These are phyloP conservation scores for Drosophila melanosoma DNA, from an alignment of 2,888 invertebrate species.

Conservation along the genomic window DNA sequence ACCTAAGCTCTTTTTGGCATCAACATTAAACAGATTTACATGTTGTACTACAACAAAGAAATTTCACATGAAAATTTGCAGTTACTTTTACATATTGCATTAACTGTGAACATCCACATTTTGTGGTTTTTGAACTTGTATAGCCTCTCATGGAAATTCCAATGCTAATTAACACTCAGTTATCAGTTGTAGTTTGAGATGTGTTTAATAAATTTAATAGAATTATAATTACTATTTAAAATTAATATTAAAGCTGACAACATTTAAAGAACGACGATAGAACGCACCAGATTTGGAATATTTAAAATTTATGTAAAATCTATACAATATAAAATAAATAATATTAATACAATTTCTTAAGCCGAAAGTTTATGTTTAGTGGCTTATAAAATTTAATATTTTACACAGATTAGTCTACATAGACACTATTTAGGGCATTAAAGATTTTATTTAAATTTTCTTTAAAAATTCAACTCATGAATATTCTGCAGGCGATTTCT, in stretches of 20 bases:
- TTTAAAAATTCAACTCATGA: not conserved
- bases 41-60: conserved; percentile 31
- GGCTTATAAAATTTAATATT: too few relatives aligned
- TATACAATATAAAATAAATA: not conserved
- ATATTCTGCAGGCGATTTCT: not conserved
- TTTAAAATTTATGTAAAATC: not conserved
- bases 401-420: too few relatives aligned
- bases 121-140: conserved; percentile 7
- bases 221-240: not conserved
- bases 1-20: conserved; percentile 29
- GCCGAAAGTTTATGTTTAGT: too few relatives aligned
- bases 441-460: not conserved
- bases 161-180: conserved; percentile 8
- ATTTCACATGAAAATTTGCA: conserved; percentile 25
- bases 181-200: not conserved
- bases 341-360: not conserved
- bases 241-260: not conserved
- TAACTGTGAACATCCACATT: conserved; percentile 18
- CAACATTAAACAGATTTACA: conserved; percentile 65
- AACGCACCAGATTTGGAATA: not conserved
- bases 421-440: not conserved
- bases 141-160: conserved; percentile 1
- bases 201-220: not conserved
- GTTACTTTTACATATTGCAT: conserved; percentile 40
- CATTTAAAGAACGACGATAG: too few relatives aligned